Base-by-base conservation (phyloP, 2,797 vertebrate genomes). In the Anguilla pacifica region DNA sequence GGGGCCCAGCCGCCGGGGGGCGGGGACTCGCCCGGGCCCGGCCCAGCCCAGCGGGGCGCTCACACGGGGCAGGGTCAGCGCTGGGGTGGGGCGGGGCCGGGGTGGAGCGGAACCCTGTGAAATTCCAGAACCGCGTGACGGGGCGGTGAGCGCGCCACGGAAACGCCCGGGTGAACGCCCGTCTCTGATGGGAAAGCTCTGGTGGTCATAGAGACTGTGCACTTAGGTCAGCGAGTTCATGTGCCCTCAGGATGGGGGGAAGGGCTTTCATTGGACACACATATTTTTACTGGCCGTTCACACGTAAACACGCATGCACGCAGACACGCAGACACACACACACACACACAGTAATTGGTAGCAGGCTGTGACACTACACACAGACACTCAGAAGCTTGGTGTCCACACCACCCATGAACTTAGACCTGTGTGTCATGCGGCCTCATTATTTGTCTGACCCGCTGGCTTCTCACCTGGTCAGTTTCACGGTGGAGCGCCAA, bases 61-160 rank as follows among this genome's bases (percentile, higher is more conserved):
- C 4, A 89, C 86, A 88, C 81, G 83, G 49, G 28, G 28, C 19
- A 31, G 31, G 17, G n/a, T 39, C 84, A 46, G 59, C 22, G 39
- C 2, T 13, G 59, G 35, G 19, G 17, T 25, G 59, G 25, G 59
- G 4, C 55, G 61, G 57, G 81, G 61, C 64, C 43, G n/a, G 7
- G 35, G 28, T 39, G 74, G 35, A 35, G 43, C n/a, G 74, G 51
- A 82, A 87, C 46, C 51, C 89, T 86, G 89, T 86, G 88, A 90
- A 90, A 91, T 92, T 92, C 89, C 87, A 81, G 89, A 85, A 15
- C 49, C 64, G 55, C 86, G 84, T 90, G 91, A 86, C 82, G n/a
- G 90, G 61, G 64, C 39, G 25, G 57, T 72, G 89, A 28, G 90
- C 49, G 39, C 9, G 64, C 43, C 22, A 35, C 49, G 5, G 28